phyloP scores from a whole-genome alignment of 2,113 vertebrate species.

The Sinocyclocheilus anophthalmus region DNA sequence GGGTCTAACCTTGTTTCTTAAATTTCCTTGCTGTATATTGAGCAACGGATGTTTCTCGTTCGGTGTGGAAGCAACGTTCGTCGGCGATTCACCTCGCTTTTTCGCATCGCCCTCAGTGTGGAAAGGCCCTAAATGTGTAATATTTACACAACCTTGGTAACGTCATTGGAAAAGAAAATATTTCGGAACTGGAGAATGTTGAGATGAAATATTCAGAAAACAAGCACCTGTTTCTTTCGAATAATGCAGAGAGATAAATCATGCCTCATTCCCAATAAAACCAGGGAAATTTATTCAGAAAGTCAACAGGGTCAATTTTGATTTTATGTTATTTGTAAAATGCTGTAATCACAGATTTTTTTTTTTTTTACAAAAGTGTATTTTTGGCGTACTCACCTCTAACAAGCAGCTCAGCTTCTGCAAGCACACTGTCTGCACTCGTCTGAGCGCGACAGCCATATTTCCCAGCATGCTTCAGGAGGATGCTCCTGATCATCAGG shows the following conservation, averaged over 20 bases:
- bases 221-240: neutral
- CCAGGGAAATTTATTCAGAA: neutral
- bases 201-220: neutral
- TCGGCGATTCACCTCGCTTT: too few relatives aligned
- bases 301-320: neutral
- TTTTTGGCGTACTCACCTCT: slow-evolving; percentile 82
- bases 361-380: too few relatives aligned
- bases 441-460: slow-evolving; percentile 93
- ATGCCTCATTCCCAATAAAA: neutral
- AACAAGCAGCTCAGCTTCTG: slow-evolving; percentile 92
- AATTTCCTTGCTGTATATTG: too few relatives aligned
- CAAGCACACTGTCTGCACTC: slow-evolving; percentile 85
- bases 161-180: neutral
- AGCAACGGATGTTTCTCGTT: too few relatives aligned
- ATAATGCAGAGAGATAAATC: neutral
- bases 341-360: neutral
- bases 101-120: too few relatives aligned
- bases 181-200: neutral
- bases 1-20: too few relatives aligned
- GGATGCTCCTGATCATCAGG: slow-evolving; percentile 97
- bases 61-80: too few relatives aligned
- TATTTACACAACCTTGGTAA: neutral
- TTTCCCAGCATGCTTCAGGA: slow-evolving; percentile 93
- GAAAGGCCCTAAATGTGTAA: neutral
- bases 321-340: neutral